Evolutionary conservation across 2,113 vertebrate genomes (phyloP).

Genomic region (Phaethornis superciliosus): DNA sequence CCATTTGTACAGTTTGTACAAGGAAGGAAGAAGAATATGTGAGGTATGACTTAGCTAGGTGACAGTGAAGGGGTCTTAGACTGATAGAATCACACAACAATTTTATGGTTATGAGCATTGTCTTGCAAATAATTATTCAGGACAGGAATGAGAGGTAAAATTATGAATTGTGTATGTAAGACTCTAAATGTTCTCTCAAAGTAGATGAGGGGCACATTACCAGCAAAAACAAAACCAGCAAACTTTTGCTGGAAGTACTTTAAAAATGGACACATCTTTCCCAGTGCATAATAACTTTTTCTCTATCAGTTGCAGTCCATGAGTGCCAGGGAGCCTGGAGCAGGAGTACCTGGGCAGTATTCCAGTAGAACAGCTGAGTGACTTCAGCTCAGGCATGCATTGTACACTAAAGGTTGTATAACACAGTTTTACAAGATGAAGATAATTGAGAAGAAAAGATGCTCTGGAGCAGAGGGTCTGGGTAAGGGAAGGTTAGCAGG

Average conservation of each 20-base stretch:
- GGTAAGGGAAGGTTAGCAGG: neutral
- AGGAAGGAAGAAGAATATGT: neutral
- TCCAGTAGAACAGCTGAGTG: neutral
- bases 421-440: neutral
- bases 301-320: neutral
- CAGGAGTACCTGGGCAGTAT: neutral
- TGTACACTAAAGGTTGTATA: neutral
- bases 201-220: neutral
- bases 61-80: neutral
- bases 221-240: neutral
- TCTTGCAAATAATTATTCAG: neutral
- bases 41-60: neutral
- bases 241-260: neutral
- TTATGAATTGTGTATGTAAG: neutral
- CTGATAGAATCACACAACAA: neutral
- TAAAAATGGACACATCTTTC: neutral
- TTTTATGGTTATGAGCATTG: neutral
- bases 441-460: neutral
- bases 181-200: neutral
- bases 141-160: neutral
- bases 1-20: neutral
- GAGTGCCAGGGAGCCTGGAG: neutral
- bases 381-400: neutral
- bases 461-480: neutral
- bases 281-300: neutral